Evolutionary conservation across 2,888 invertebrate species (phyloP), one percentile per base, ranked within the genome.

Genomic region (Elysia crispata): DNA sequence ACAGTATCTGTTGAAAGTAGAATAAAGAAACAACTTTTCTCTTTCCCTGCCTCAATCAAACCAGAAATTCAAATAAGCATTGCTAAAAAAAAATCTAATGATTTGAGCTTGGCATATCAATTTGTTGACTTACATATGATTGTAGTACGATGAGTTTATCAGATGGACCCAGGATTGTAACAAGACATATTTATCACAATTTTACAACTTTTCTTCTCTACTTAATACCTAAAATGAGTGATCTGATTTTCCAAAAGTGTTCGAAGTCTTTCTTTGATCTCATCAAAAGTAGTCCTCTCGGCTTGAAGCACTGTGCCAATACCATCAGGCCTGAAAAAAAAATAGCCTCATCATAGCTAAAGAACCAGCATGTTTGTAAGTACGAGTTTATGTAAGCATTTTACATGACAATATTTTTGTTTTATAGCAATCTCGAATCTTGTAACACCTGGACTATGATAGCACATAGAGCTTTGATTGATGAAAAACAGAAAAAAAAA

Each of bases 251-350:
- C 99, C 86, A 99, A 94, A 85, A 99, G 94, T 88, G 96, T 95
- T 89, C 97, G 95, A 86, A 99, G 94, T 83, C 98, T 94, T 91
- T 99, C 98, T 92, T 99, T 99, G 90, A 99, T 97, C 92, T 98
- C 98, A 83, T 97, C 97, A 92, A 99, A 99, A 92, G 97, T 97
- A 90, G 98, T 89, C 80, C 89, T 88, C 82, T 99, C 99, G 92
- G 98, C 98, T 89, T 97, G 96, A 18, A 98, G 97, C 90, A 99
- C 98, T 91, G 99, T 99, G 87, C 98, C 99, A 86, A 99, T 91
- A 76, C 99, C 98, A 93, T 99, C 99, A 83, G 99, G 98, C 94
- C 98, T 98, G 94, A 50, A 86, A 87, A 75, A 62, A 64, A 25
- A 72, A 57, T 6, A 41, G 41, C 41, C 41, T 41, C 11, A 6